Base-by-base conservation (phyloP, 2,797 vertebrate genomes). In the Cuculus canorus region DNA sequence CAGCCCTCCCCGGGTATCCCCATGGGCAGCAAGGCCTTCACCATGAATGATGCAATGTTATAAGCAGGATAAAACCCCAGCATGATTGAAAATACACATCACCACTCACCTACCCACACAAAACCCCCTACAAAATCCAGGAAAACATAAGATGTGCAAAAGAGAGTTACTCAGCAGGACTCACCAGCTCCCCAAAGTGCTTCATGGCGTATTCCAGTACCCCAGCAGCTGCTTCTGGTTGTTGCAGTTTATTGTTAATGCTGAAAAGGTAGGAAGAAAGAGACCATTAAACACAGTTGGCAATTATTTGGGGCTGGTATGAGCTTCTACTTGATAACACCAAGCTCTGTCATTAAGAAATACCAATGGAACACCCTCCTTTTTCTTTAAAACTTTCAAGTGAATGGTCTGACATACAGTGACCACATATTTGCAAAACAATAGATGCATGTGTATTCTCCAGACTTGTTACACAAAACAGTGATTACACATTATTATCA, bases 161-260 rank as follows among this genome's bases (percentile, higher is more conserved):
- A 70, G 3, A 2, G 6, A 65, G 39, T 28, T 37, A 50, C 50
- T 65, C 77, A 85, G 72, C 69, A 79, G 72, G 23, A 97, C 99
- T 99, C 94, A 99, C 99, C 99, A 99, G 97, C 94, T 99, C 99
- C 57, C 99, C 99, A 82, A 99, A 99, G 97, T 99, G 99, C 88
- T 99, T 99, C 99, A 99, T 99, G 97, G 99, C 99, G 10, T 99
- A 99, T 79, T 99, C 99, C 88, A 99, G 96, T 33, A 99, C 99
- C 17, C 99, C 99, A 7, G 99, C 98, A 16, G 99, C 99, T 4
- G 99, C 99, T 97, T 99, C 99, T 6, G 99, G 99, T 97, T 99
- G 99, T 97, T 99, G 99, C 32, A 99, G 98, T 96, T 99, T 99
- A 94, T 99, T 99, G 96, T 99, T 99, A 97, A 99, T 99, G 96